These are phyloP conservation scores for Pontoporia blainvillei DNA, from an alignment of 2,113 vertebrate species.

Conservation along the genomic window DNA sequence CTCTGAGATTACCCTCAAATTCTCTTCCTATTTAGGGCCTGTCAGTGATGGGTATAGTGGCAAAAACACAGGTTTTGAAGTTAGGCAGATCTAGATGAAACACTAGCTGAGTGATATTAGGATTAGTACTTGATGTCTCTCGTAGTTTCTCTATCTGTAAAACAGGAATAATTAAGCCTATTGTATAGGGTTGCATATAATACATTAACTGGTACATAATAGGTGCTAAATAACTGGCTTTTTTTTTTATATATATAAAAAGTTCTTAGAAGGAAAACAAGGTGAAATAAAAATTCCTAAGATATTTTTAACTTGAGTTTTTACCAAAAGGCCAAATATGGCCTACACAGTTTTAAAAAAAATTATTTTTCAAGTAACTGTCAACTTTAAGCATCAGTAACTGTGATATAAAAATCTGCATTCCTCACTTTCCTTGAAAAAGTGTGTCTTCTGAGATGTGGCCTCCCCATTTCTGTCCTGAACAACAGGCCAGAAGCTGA, in stretches of 20 bases:
- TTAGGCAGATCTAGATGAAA: not conserved
- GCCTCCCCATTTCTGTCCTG: not conserved
- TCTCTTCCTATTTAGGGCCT: not conserved
- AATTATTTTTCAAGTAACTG: not conserved
- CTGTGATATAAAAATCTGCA: not conserved
- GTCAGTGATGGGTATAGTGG: not conserved
- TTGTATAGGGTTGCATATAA: not conserved
- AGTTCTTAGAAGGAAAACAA: not conserved
- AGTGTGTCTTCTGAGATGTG: not conserved
- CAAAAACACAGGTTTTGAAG: not conserved
- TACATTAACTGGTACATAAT: not conserved
- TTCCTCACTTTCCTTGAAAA: not conserved
- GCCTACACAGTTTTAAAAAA: not conserved
- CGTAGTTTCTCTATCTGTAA: not conserved
- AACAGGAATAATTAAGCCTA: not conserved
- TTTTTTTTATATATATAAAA: not conserved
- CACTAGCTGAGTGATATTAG: not conserved
- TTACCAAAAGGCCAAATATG: not conserved
- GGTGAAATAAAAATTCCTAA: not conserved
- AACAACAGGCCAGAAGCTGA: not conserved
- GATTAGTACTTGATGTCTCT: not conserved
- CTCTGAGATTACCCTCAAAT: not conserved
- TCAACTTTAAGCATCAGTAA: not conserved
- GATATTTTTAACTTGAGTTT: not conserved
- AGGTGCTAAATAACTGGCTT: not conserved